Base-by-base conservation (phyloP, 1,140 invertebrate species). In the Drosophila arawakana region DNA sequence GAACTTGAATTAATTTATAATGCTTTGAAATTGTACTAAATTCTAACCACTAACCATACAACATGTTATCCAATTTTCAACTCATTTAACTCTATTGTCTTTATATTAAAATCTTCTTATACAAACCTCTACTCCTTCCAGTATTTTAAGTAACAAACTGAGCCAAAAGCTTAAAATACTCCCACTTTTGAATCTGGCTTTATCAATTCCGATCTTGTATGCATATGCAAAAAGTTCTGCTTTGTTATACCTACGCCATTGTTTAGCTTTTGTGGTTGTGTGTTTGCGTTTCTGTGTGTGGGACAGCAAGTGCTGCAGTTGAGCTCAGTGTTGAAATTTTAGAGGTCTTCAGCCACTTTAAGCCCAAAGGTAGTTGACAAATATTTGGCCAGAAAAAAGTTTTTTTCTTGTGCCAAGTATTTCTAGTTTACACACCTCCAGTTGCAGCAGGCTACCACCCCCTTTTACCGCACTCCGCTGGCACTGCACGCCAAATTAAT, bases 401-500 rank as follows among this genome's bases (percentile, higher is more conserved):
- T 60, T 73, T 68, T 6, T 18, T 39, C 4, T 7, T 30, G 49
- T 25, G 15, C 9, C 15, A 15, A 39, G 15, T 15, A 11, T 18
- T 47, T 11, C 35, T 39, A 30, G 3, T 30, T 30, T 30, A 30
- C 25, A 30, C 25, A 30, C 25, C 25, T 3, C 3, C 25, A 30
- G 25, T 2, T 30, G 25, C 25, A 30, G 25, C 25, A 30, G 4
- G 4, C n/a, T 2, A 2, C 34, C 18, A 7, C 25, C 25, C 8
- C 15, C 2, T 11, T 11, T 37, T 7, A 2, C 39, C 7, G n/a
- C 13, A 9, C 11, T 10, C 10, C 10, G 25, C 13, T 30, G 11
- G 44, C 25, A 21, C 25, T 47, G 63, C 39, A 74, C 72, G 72
- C 37, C 70, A 70, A 74, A 74, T 74, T 70, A 74, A 74, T 74